Percentiles rank a stretch among this genome's conserved stretches.
phyloP scores from a whole-genome alignment of 2,888 invertebrate species.

The Nemotelus pantherinus region DNA sequence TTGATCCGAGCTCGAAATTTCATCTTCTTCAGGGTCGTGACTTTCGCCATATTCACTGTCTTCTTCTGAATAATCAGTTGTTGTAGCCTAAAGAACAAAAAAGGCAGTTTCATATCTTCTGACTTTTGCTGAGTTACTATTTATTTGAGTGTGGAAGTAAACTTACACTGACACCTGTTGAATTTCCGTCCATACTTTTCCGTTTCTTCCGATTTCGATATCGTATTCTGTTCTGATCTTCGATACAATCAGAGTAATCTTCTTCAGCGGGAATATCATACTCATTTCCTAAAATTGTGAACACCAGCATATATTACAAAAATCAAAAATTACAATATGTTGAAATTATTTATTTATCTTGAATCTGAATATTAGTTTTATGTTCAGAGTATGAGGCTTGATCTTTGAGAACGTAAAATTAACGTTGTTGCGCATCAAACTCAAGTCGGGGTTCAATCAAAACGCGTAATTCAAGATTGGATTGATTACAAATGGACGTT shows the following conservation, averaged over 20 bases:
- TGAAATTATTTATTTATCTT: too few species aligned
- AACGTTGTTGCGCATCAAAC: too few species aligned
- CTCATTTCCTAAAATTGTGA: conserved; percentile 32
- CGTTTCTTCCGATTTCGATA: conserved; percentile 42
- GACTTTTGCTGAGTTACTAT: too few species aligned
- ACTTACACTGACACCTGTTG: conserved; percentile 49
- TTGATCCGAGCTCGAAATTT: background rate
- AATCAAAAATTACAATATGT: too few species aligned
- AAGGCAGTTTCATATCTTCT: background rate
- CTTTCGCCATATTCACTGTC: conserved; percentile 46
- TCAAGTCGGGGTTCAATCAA: too few species aligned
- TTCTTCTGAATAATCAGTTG: conserved; percentile 51
- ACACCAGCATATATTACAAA: background rate
- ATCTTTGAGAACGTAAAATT: too few species aligned
- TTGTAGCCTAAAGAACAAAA: conserved; percentile 44
- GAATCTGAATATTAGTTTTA: too few species aligned
- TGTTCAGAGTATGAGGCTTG: too few species aligned
- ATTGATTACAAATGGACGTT: too few species aligned
- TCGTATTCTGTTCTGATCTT: conserved; percentile 45
- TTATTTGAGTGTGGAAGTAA: background rate
- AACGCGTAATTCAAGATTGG: too few species aligned
- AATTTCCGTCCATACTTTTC: conserved; percentile 43
- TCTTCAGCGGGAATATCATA: conserved; percentile 41
- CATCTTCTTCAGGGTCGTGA: background rate
- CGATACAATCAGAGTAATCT: conserved; percentile 33